phyloP scores from a whole-genome alignment of 2,888 invertebrate species.

The Junonia oenone region DNA sequence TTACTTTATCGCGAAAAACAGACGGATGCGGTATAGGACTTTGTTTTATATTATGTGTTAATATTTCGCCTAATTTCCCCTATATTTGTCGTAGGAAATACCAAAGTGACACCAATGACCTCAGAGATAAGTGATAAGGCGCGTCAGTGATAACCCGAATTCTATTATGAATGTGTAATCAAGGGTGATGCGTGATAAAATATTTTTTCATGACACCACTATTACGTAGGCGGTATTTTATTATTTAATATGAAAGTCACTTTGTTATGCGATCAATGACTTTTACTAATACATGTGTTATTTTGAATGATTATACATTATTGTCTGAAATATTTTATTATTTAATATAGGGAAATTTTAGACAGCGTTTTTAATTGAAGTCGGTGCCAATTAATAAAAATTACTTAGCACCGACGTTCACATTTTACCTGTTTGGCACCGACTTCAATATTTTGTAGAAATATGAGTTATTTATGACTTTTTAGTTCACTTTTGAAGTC shows the following conservation, averaged over 20 bases:
- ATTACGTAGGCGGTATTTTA: not conserved
- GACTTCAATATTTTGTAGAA: too few relatives aligned
- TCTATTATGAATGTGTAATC: constrained; percentile 5
- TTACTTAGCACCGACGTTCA: too few relatives aligned
- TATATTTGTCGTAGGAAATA: not conserved
- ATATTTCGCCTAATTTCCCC: not conserved
- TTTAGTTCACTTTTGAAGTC: too few relatives aligned
- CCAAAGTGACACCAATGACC: not conserved
- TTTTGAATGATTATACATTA: not conserved
- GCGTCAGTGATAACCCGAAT: not conserved
- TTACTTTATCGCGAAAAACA: too few relatives aligned
- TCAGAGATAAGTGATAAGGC: constrained; percentile 1
- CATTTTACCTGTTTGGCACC: too few relatives aligned
- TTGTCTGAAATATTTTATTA: not conserved
- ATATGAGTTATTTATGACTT: too few relatives aligned
- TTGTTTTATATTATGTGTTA: too few relatives aligned
- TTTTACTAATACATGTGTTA: too few relatives aligned
- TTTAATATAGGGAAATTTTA: too few relatives aligned
- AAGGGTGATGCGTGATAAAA: not conserved
- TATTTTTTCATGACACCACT: not conserved
- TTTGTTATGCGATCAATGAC: not conserved
- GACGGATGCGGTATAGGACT: too few relatives aligned
- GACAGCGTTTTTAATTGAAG: too few relatives aligned
- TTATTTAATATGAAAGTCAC: not conserved
- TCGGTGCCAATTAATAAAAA: too few relatives aligned